Conservation (phyloP, 1,140 invertebrate genomes). For the Formica exsecta region DNA sequence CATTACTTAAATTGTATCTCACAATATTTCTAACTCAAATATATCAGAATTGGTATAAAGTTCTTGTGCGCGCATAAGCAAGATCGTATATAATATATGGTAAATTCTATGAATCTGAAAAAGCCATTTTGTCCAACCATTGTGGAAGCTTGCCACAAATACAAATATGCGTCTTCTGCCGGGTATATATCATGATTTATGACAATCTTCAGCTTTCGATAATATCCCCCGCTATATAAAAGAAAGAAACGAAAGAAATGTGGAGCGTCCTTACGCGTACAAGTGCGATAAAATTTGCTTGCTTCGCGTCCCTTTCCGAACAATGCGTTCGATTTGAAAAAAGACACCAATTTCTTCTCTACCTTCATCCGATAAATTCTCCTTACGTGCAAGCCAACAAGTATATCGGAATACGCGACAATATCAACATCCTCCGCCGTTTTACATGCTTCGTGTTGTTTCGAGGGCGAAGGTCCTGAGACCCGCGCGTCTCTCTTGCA, state of each 20-base stretch:
- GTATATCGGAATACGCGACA: conserved; percentile 66
- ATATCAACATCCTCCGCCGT: conserved; percentile 55
- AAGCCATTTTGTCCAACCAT: conserved; percentile 10
- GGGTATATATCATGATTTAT: conserved; percentile 24
- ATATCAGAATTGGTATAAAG: background rate
- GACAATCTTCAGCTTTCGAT: conserved; percentile 26
- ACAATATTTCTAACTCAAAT: background rate
- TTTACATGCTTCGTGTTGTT: conserved; percentile 78
- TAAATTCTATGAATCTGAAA: background rate
- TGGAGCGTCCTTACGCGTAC: background rate
- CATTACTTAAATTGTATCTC: background rate
- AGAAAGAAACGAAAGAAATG: background rate
- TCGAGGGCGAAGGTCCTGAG: conserved; percentile 59
- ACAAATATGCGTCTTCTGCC: conserved; percentile 5
- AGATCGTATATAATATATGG: background rate
- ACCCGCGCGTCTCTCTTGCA: conserved; percentile 27
- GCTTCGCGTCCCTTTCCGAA: background rate
- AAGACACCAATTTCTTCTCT: background rate
- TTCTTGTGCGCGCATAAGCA: background rate
- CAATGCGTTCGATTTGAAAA: conserved; percentile 35
- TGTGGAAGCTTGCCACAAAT: background rate
- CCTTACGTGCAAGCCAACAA: conserved; percentile 54
- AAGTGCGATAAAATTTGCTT: conserved; percentile 40
- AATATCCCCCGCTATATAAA: background rate
- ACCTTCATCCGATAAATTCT: conserved; percentile 67